Conservation (phyloP, 2,888 invertebrate species). For the Philereme vetulata region DNA sequence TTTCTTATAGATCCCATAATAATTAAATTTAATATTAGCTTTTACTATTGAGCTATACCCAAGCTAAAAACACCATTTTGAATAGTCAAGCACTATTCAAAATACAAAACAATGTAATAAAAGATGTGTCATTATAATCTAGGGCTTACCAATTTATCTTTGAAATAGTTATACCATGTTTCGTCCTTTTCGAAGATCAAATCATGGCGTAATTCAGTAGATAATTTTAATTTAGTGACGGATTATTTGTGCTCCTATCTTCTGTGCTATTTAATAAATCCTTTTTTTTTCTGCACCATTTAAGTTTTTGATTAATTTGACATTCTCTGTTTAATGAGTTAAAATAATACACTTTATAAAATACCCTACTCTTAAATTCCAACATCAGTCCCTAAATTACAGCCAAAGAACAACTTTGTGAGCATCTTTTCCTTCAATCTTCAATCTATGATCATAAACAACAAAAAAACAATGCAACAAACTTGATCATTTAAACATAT, state of each 20-base stretch:
- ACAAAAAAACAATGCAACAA: background rate
- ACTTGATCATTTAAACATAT: no score
- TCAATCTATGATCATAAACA: background rate
- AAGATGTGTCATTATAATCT: no score
- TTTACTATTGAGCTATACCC: background rate
- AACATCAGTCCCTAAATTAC: constrained; percentile 13
- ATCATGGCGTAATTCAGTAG: no score
- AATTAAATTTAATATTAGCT: background rate
- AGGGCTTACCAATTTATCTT: no score
- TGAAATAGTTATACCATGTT: no score
- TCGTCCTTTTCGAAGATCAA: no score
- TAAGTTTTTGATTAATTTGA: background rate
- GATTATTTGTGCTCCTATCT: no score
- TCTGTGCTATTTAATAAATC: no score
- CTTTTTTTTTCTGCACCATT: no score
- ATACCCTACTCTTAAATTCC: constrained; percentile 1
- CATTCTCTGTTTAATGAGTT: background rate
- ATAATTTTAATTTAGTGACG: no score
- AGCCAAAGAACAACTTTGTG: constrained; percentile 9
- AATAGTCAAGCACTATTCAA: background rate
- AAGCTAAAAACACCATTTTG: background rate
- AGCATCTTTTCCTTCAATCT: constrained; percentile 3
- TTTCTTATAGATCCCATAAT: no score
- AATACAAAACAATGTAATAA: no score
- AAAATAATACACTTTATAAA: background rate